Conservation (phyloP, 2,888 invertebrate genomes). For the Drosophila nr. medialis region DNA sequence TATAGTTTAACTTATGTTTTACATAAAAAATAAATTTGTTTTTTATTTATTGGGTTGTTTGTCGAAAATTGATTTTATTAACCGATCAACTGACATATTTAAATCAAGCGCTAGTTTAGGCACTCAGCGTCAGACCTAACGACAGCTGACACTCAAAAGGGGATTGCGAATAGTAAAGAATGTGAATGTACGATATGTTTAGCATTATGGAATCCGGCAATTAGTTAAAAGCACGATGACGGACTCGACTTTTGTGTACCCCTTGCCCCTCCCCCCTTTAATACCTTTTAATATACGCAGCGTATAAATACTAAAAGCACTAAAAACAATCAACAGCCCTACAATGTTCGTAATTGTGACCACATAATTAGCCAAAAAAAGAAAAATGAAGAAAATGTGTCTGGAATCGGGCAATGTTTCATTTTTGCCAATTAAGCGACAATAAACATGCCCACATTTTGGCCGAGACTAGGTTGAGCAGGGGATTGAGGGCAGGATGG, state of each 20-base stretch:
- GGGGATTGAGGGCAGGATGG: background rate
- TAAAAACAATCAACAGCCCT: slow-evolving; percentile 51
- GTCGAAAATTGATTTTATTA: background rate
- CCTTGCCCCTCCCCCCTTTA: background rate
- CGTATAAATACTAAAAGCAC: slow-evolving; percentile 33
- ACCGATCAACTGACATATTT: background rate
- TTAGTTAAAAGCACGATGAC: background rate
- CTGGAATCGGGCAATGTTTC: slow-evolving; percentile 43
- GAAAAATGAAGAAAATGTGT: slow-evolving; percentile 22
- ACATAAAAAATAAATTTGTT: no score
- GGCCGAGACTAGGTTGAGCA: background rate
- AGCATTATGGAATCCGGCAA: background rate
- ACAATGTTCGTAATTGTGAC: slow-evolving; percentile 36
- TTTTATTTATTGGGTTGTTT: background rate
- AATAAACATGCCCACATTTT: slow-evolving; percentile 49
- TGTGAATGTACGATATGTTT: background rate
- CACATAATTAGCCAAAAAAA: slow-evolving; percentile 68
- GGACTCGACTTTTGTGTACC: background rate
- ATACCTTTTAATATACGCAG: background rate
- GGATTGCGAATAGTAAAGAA: background rate
- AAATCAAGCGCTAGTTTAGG: background rate
- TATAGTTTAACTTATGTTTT: background rate
- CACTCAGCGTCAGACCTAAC: background rate
- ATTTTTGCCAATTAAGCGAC: slow-evolving; percentile 72
- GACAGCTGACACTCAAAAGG: background rate